Conservation (phyloP, 1,140 invertebrate species). For the Dinoponera quadriceps region DNA sequence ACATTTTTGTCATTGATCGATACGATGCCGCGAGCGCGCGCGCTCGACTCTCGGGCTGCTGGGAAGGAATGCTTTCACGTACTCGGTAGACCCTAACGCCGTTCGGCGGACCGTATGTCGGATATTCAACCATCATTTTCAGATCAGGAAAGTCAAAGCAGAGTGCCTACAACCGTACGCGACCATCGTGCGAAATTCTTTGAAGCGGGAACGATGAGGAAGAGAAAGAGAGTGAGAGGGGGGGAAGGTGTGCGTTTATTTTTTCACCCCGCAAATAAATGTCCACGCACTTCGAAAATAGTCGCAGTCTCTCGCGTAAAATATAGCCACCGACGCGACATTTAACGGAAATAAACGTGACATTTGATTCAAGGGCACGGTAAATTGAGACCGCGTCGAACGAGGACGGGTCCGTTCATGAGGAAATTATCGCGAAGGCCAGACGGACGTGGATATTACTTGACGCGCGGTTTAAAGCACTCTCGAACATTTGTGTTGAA, state of each 20-base stretch:
- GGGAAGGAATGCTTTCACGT: slow-evolving; percentile 60
- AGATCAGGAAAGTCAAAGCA: slow-evolving; percentile 15
- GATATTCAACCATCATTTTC: slow-evolving; percentile 50
- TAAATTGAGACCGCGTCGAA: slow-evolving; percentile 45
- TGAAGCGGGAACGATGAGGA: background rate
- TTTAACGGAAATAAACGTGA: slow-evolving; percentile 15
- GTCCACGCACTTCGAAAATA: no score
- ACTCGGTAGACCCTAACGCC: slow-evolving; percentile 45
- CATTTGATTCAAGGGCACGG: slow-evolving; percentile 1
- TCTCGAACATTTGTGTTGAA: slow-evolving; percentile 46
- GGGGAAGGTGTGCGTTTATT: no score
- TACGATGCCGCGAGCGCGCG: slow-evolving; percentile 70
- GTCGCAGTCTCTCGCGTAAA: background rate
- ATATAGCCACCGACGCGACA: background rate
- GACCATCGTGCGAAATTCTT: slow-evolving; percentile 38
- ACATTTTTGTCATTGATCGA: slow-evolving; percentile 85
- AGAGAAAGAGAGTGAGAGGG: no score
- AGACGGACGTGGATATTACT: slow-evolving; percentile 1
- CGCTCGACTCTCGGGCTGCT: slow-evolving; percentile 49
- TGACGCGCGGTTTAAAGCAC: slow-evolving; percentile 23
- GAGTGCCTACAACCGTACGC: slow-evolving; percentile 1
- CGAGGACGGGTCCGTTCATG: slow-evolving; percentile 36
- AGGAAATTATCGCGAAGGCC: slow-evolving; percentile 46
- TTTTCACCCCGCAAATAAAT: no score
- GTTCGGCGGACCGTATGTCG: slow-evolving; percentile 54